phyloP scores from a whole-genome alignment of 2,113 vertebrate species.

The Xiphophorus couchianus region DNA sequence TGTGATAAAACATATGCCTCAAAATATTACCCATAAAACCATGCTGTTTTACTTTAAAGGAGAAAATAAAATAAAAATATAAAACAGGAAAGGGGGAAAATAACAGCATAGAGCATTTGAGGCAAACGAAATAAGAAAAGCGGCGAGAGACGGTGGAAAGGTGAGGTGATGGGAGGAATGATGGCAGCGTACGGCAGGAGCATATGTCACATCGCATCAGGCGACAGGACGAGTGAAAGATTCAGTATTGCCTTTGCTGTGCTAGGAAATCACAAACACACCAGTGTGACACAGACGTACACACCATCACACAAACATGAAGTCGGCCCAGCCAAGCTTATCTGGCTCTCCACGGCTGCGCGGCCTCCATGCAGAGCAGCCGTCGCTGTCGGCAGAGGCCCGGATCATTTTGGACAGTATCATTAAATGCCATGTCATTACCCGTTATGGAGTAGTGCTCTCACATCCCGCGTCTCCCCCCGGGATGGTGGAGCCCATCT shows the following conservation, averaged over 20 bases:
- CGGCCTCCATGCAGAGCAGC: conserved; percentile 85
- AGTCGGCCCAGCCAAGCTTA: conserved; percentile 89
- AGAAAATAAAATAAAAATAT: neutral
- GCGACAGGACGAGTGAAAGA: conserved; percentile 89
- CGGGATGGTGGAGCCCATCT: conserved; percentile 81
- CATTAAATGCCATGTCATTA: conserved; percentile 99
- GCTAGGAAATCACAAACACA: conserved; percentile 54
- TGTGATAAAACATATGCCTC: no score
- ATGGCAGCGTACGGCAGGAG: conserved; percentile 78
- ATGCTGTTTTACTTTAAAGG: neutral
- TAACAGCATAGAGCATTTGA: conserved; percentile 8
- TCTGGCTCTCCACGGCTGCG: conserved; percentile 83
- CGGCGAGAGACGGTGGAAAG: conserved; percentile 44
- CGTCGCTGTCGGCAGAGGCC: conserved; percentile 88
- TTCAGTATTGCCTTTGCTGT: conserved; percentile 78
- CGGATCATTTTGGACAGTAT: conserved; percentile 99
- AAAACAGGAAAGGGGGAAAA: neutral
- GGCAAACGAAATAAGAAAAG: conserved; percentile 45
- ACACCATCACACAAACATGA: conserved; percentile 32
- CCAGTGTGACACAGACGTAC: conserved; percentile 34
- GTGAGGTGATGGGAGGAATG: conserved; percentile 65
- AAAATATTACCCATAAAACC: no score
- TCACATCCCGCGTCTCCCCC: conserved; percentile 86
- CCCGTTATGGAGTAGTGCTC: conserved; percentile 95
- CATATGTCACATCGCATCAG: conserved; percentile 93